These are phyloP conservation scores for Leptinotarsa texana DNA, from an alignment of 1,140 invertebrate genomes.

Conservation along the genomic window DNA sequence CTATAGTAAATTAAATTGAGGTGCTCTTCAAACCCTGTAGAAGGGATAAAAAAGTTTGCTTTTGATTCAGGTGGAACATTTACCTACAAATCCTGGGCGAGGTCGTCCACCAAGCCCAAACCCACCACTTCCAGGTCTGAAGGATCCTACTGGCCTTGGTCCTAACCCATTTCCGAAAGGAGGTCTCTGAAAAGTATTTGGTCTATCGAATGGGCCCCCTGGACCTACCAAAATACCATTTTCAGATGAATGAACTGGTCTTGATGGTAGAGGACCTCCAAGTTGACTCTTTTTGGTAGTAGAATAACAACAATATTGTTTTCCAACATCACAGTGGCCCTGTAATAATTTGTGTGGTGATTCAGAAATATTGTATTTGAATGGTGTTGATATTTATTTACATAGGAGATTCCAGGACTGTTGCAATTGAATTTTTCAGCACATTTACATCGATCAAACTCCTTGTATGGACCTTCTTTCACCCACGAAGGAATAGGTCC, in stretches of 20 bases:
- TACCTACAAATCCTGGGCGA: constrained; percentile 22
- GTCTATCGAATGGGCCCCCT: constrained; percentile 33
- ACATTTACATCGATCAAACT: constrained; percentile 61
- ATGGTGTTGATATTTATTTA: constrained; percentile 49
- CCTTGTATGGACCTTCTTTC: constrained; percentile 53
- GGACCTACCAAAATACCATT: constrained; percentile 63
- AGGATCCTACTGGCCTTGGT: constrained; percentile 23
- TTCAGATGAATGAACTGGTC: constrained; percentile 48
- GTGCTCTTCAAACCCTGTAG: no score
- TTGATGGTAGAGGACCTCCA: constrained; percentile 46
- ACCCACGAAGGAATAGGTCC: constrained; percentile 57
- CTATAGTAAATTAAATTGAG: no score
- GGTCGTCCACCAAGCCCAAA: constrained; percentile 11
- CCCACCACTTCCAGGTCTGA: constrained; percentile 35
- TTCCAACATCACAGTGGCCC: constrained; percentile 61
- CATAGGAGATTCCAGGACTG: constrained; percentile 60
- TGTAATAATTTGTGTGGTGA: constrained; percentile 41
- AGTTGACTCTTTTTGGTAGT: constrained; percentile 50
- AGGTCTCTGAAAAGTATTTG: constrained; percentile 27
- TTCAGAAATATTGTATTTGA: no score
- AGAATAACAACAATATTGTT: constrained; percentile 61
- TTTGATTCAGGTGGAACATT: neutral
- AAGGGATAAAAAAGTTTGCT: neutral
- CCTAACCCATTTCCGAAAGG: constrained; percentile 1
- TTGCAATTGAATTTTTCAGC: constrained; percentile 63